Percentiles rank a stretch among this genome's conserved stretches.
Conservation (phyloP, 37 sponge, comb jelly and placozoan genomes). For the Halichondria panicea region DNA sequence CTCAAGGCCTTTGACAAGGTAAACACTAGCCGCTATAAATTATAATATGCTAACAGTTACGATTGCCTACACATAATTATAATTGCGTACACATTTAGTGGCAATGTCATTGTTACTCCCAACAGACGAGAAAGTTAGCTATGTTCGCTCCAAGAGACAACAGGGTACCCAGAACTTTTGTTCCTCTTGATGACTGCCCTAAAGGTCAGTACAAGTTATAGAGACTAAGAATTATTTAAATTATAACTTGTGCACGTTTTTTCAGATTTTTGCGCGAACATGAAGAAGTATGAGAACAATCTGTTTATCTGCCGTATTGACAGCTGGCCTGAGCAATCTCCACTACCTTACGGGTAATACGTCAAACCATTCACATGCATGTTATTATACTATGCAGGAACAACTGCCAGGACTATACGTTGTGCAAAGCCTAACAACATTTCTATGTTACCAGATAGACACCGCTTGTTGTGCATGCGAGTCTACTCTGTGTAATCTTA, state of each 20-base stretch:
- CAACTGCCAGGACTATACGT: too few relatives aligned
- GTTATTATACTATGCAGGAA: too few relatives aligned
- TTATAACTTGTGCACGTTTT: neutral
- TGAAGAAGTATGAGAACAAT: conserved; percentile 56
- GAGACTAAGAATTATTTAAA: neutral
- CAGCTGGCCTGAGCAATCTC: conserved; percentile 49
- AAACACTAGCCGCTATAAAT: conserved; percentile 1
- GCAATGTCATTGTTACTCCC: neutral
- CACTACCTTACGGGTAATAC: conserved; percentile 77
- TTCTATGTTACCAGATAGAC: neutral
- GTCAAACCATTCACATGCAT: too few relatives aligned
- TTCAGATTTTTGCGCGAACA: conserved; percentile 46
- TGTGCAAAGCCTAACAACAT: neutral
- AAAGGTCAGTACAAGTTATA: conserved; percentile 20
- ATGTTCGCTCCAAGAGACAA: conserved; percentile 82
- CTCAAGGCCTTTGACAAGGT: conserved; percentile 77
- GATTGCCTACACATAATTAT: neutral
- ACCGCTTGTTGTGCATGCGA: too few relatives aligned
- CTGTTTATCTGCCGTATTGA: conserved; percentile 61
- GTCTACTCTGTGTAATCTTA: neutral
- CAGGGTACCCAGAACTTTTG: conserved; percentile 73
- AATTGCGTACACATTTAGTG: neutral
- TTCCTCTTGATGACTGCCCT: conserved; percentile 84
- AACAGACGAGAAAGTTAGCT: conserved; percentile 32
- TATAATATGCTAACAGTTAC: neutral